Percentiles rank a stretch among this genome's conserved stretches.
Conservation (phyloP, 1,140 invertebrate species). For the Zaprionus nigranus region DNA sequence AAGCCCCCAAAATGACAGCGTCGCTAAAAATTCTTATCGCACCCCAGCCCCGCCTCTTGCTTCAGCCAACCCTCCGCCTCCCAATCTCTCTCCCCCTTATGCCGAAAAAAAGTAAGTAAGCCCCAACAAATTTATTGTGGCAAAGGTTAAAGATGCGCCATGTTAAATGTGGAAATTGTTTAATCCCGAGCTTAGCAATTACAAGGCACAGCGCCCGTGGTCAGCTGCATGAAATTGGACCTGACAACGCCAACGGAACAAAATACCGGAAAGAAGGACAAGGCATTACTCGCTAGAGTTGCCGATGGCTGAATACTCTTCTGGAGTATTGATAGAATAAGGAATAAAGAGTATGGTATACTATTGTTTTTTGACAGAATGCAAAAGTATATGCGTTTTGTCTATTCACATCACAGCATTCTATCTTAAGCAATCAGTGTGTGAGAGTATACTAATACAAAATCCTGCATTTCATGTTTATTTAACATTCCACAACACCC, state of each 20-base stretch:
- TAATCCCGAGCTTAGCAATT: conserved; percentile 77
- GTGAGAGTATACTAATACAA: not conserved
- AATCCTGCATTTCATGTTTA: not conserved
- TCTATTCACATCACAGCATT: not conserved
- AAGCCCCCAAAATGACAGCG: conserved; percentile 77
- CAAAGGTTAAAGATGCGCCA: conserved; percentile 80
- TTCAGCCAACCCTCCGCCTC: not conserved
- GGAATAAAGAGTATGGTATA: not conserved
- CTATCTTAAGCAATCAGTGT: no score
- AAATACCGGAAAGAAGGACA: conserved; percentile 27
- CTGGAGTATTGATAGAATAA: not conserved
- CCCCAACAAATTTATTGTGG: conserved; percentile 67
- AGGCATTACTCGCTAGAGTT: not conserved
- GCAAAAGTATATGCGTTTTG: not conserved
- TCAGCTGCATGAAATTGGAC: conserved; percentile 81
- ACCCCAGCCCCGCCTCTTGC: not conserved
- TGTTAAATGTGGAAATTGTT: conserved; percentile 83
- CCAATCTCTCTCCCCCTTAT: not conserved
- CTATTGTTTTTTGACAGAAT: not conserved
- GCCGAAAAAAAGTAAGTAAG: conserved; percentile 20
- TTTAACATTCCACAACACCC: not conserved
- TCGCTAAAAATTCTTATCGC: conserved; percentile 80
- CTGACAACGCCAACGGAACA: conserved; percentile 40
- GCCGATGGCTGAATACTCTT: conserved; percentile 15
- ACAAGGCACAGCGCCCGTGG: conserved; percentile 68